Conservation (phyloP, 2,888 invertebrate species). For the Asteroscopus sphinx region DNA sequence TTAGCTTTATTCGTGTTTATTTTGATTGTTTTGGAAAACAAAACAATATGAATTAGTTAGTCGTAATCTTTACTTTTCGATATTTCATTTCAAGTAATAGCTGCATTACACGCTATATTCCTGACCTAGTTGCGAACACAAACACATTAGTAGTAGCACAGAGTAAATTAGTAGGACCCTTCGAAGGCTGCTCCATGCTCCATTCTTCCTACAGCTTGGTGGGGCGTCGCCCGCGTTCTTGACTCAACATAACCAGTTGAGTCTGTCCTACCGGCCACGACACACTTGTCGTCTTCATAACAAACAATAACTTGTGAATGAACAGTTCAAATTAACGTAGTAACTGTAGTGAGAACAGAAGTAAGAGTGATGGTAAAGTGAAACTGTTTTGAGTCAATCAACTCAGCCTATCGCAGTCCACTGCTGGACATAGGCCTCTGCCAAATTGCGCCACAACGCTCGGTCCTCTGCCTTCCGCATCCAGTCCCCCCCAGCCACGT, state of each 20-base stretch:
- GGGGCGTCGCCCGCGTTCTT: conserved; percentile 71
- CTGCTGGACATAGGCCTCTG: no score
- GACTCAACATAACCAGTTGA: conserved; percentile 75
- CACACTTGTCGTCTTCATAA: conserved; percentile 56
- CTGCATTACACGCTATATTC: conserved; percentile 44
- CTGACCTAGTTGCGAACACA: conserved; percentile 65
- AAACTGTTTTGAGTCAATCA: no score
- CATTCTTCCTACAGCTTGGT: conserved; percentile 60
- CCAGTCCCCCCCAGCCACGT: no score
- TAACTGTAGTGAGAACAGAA: conserved; percentile 67
- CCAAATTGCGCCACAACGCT: no score
- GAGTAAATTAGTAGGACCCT: conserved; percentile 67
- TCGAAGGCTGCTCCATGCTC: conserved; percentile 67
- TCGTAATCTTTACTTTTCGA: conserved; percentile 33
- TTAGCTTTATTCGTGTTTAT: conserved; percentile 1
- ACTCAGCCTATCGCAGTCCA: no score
- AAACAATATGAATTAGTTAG: not conserved
- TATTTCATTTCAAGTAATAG: conserved; percentile 34
- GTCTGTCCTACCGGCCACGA: conserved; percentile 64
- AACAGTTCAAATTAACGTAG: conserved; percentile 61
- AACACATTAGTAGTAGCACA: no score
- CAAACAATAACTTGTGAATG: conserved; percentile 66
- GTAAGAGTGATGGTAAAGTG: conserved; percentile 83
- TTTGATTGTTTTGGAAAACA: conserved; percentile 14
- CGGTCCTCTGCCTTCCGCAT: no score